phyloP scores from a whole-genome alignment of 2,888 invertebrate genomes.

The Microctonus brassicae region DNA sequence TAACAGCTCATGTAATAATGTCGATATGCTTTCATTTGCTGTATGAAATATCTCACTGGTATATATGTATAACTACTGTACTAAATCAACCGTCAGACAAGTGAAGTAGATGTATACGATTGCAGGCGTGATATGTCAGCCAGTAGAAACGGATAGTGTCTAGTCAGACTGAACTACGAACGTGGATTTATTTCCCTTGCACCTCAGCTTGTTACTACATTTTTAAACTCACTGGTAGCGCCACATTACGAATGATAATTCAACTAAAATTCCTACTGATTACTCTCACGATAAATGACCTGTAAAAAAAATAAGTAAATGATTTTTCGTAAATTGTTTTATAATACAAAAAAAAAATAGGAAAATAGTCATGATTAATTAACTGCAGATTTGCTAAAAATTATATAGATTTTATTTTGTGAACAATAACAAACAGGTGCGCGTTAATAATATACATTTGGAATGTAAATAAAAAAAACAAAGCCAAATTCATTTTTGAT shows the following conservation, averaged over 20 bases:
- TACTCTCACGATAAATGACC: background rate
- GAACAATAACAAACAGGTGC: background rate
- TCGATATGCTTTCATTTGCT: conserved; percentile 6
- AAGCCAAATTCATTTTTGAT: background rate
- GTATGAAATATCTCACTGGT: conserved; percentile 21
- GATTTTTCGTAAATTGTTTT: background rate
- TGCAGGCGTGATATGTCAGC: conserved; percentile 15
- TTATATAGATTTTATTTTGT: background rate
- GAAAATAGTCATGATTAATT: background rate
- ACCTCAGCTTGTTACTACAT: background rate
- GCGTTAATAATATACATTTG: background rate
- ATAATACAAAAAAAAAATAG: background rate
- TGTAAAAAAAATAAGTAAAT: background rate
- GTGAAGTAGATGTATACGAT: conserved; percentile 9
- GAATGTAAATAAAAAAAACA: background rate
- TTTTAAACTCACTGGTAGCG: conserved; percentile 4
- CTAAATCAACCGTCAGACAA: conserved; percentile 9
- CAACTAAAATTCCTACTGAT: conserved; percentile 6
- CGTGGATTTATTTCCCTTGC: conserved; percentile 1
- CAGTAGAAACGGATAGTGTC: conserved; percentile 18
- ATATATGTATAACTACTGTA: conserved; percentile 4
- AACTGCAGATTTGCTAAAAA: background rate
- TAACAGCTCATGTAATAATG: background rate
- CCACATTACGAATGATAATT: background rate
- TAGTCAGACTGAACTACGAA: conserved; percentile 25